Base-by-base conservation (phyloP, 2,888 invertebrate genomes). In the Acanthoscelides obtectus region DNA sequence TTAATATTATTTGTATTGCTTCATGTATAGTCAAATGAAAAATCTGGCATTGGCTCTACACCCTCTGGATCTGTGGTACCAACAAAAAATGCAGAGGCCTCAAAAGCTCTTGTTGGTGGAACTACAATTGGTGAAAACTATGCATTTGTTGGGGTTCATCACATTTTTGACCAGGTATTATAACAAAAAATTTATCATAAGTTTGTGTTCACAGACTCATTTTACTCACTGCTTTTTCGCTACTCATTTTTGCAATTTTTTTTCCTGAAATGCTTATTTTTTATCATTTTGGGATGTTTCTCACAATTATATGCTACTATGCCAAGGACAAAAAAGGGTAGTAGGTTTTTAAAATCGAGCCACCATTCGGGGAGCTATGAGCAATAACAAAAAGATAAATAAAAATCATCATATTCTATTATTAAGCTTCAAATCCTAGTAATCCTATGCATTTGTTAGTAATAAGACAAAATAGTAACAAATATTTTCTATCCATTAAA, bases 101-200 rank as follows among this genome's bases (percentile, higher is more conserved):
- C 85, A 69, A 86, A 89, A 77, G 90, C 90, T 12, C 88, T 90
- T 82, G 90, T 89, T 68, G 90, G 90, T 21, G 89, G 88, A 25
- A 87, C 82, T 74, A 87, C 91, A 8, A 91, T 94, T 78, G 91
- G 92, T 69, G 94, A 95, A 82, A 94, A 93, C 83, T 95, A 95
- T 87, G 93, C 94, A 0, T 95, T 95, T 83, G 91, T 93, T 69
- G 95, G 95, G 65, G 93, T 96, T 64, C 94, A 95, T 84, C 94
- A 95, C 81, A 94, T 96, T 76, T 95, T 95, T 87, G 95, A 96
- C 86, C 94, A 95, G 87, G 91, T 91, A 85, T 22, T 67, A 66
- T 2, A 66, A 68, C 22, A 1, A 2, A 68, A 8, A 22, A 68
- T 22, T 21, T 68, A 68, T 20, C 22, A n/a, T 20, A 45, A n/a